These are phyloP conservation scores for Sphaerodactylus townsendi DNA, from an alignment of 2,113 vertebrate species.

Conservation along the genomic window DNA sequence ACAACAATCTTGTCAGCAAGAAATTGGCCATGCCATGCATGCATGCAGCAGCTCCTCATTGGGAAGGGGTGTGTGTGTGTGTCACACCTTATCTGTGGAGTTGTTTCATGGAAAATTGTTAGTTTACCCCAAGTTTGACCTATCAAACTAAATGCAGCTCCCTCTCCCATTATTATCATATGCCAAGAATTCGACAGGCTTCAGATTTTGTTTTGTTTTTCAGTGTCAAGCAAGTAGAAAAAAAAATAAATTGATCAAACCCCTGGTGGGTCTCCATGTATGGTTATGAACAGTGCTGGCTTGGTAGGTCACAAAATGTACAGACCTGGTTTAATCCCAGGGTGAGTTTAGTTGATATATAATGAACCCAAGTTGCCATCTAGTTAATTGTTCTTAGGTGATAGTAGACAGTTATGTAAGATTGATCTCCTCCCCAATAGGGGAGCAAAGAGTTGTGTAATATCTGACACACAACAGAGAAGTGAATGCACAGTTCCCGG, in stretches of 20 bases:
- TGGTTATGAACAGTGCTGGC: neutral
- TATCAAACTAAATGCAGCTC: neutral
- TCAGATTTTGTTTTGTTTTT: neutral
- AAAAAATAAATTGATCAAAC: neutral
- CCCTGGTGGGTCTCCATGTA: neutral
- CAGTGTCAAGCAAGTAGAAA: neutral
- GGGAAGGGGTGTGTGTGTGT: too few species aligned
- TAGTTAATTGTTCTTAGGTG: neutral
- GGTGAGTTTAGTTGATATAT: too few species aligned
- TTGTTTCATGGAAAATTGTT: neutral
- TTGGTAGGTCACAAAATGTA: neutral
- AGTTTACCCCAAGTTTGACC: neutral
- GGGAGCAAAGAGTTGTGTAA: neutral
- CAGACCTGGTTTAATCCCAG: neutral
- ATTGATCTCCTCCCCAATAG: neutral
- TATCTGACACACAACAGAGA: neutral
- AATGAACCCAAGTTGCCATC: neutral
- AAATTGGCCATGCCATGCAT: constrained; percentile 2
- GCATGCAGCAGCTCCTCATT: neutral
- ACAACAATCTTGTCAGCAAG: constrained; percentile 5
- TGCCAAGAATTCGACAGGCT: neutral
- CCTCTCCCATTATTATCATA: neutral
- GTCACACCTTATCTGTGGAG: neutral
- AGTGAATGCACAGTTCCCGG: neutral
- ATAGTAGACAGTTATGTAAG: neutral